Evolutionary conservation across 2,888 invertebrate genomes (phyloP), one percentile per base, ranked within the genome.

Genomic region (Dugesia japonica): DNA sequence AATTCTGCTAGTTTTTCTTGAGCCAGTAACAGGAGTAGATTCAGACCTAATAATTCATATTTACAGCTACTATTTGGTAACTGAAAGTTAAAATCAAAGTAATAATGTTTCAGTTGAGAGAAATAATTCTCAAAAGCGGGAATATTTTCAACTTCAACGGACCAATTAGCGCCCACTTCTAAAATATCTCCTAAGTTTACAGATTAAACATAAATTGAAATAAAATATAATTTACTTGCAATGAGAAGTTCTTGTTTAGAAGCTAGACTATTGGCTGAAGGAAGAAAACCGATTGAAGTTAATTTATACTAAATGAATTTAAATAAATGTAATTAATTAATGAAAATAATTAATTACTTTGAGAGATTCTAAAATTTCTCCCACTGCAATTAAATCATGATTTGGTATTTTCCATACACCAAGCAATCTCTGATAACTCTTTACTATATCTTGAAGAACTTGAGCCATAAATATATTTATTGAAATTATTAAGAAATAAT

Each of bases 1-100:
- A 98, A 98, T 85, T 98, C 97, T 0, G 97, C 94, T 0, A 98
- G 92, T 81, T 94, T 88, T 85, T 97, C 97, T 84, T 94, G 93
- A 0, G 95, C 92, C 0, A 78, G 42, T 23, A 78, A 73, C 13
- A 23, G 42, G 17, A 78, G 76, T 4, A 98, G 87, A 86, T 98
- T 95, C 56, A 98, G 86, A 0, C 98, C 98, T 38, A 97, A 87
- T 26, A 98, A 87, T 84, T 97, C 92, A 85, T 92, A 93, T 87
- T 92, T 94, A 83, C 90, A 94, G 0, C 91, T 88, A 0, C 95
- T 95, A 84, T 94, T 93, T 13, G 92, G 90, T 71, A 94, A 87
- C 81, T 90, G 89, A 78, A 89, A 87, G 81, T 90, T 90, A 81
- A 84, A 89, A 86, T 97, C 95, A 83, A 92, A 91, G 85, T 98